phyloP scores from a whole-genome alignment of 1,140 invertebrate species.

The Gonatopus flavifemur region DNA sequence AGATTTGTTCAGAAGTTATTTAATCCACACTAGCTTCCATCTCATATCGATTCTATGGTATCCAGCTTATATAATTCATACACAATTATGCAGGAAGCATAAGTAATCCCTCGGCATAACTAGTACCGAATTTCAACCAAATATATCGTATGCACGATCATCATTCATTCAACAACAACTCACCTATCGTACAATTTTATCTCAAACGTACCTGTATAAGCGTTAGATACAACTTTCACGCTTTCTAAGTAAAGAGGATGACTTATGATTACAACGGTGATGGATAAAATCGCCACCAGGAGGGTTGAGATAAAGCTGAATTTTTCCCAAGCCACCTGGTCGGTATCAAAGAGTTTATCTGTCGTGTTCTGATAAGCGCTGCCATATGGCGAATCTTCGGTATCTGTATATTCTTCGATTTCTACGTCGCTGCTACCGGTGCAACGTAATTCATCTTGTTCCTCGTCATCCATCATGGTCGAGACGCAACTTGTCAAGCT shows the following conservation, averaged over 20 bases:
- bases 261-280: slow-evolving; percentile 44
- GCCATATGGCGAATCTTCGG: slow-evolving; percentile 46
- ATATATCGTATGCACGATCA: no score
- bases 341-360: slow-evolving; percentile 52
- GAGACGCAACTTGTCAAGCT: slow-evolving; percentile 33
- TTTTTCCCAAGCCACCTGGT: slow-evolving; percentile 46
- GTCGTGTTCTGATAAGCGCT: slow-evolving; percentile 41
- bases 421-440: slow-evolving; percentile 52
- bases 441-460: slow-evolving; percentile 50
- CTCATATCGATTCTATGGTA: no score
- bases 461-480: slow-evolving; percentile 50
- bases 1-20: no score
- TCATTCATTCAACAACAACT: no score
- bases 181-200: no score
- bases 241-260: slow-evolving; percentile 51
- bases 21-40: no score
- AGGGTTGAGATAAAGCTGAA: slow-evolving; percentile 45
- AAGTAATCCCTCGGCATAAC: no score
- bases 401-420: slow-evolving; percentile 52
- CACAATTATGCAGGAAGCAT: no score
- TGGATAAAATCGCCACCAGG: slow-evolving; percentile 34
- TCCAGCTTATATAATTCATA: no score
- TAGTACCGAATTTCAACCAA: no score
- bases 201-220: slow-evolving; percentile 50
- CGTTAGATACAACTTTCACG: slow-evolving; percentile 42